Evolutionary conservation across 2,888 invertebrate species (phyloP), one percentile per base, ranked within the genome.

Genomic region (Thymelicus lineola): DNA sequence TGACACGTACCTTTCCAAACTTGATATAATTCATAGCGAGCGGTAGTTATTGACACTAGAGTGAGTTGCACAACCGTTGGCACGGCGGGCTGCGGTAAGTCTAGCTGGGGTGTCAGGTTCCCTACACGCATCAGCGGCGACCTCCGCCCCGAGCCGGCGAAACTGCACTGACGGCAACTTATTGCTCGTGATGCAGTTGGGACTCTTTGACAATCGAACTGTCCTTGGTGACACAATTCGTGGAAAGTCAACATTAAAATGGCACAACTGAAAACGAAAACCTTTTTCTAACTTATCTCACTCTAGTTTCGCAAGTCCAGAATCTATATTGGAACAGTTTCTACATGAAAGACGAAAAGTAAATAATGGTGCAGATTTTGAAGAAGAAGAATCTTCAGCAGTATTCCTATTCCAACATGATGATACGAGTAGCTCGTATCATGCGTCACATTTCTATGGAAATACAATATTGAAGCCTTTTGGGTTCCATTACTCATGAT

Each of bases 61-160:
- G 72, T 75, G 78, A 80, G 85, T 89, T 86, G 85, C 87, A 87
- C 86, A 87, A 85, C 82, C 81, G 82, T 84, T 81, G 81, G 80
- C 81, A 86, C 87, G 85, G 82, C 87, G 84, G 75, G 75, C 80
- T 82, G 87, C 82, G 86, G 90, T 89, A 85, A 88, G 77, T 73
- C 79, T 79, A 87, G 78, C 85, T 77, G 58, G 63, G 75, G 82
- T 81, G 76, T 91, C 79, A 58, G 50, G 79, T 91, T 86, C 77
- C 89, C 72, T 80, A 77, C 85, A 88, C 87, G 89, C 86, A 81
- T 81, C 85, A 81, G 69, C 77, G 82, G 79, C 81, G 88, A 82
- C 89, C 89, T 89, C 85, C 79, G 79, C 75, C 79, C 75, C 17
- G 57, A 46, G 48, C 69, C 63, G 55, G 42, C 67, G 38, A 42